These are phyloP conservation scores for Chrysogorgia sp. DNA, from an alignment of 92 coral and sea anemone genomes.

Conservation along the genomic window DNA sequence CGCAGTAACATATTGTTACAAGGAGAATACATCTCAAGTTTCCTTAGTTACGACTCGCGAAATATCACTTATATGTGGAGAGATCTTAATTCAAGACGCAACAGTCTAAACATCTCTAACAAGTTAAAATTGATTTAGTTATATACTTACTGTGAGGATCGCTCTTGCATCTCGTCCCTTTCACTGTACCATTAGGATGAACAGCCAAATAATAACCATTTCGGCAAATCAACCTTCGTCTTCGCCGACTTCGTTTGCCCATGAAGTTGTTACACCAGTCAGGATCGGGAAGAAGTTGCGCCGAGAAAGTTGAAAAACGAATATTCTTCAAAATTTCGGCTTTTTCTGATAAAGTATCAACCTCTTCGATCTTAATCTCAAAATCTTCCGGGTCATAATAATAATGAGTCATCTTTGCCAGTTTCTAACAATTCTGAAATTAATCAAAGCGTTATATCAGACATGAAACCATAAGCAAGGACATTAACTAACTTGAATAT, in stretches of 20 bases:
- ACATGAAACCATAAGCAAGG: not conserved
- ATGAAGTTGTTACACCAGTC: constrained; percentile 53
- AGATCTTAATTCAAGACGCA: not conserved
- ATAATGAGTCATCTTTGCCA: constrained; percentile 33
- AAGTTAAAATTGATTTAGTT: not conserved
- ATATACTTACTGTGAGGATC: constrained; percentile 70
- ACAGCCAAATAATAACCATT: constrained; percentile 73
- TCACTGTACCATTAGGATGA: constrained; percentile 75
- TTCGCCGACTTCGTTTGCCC: constrained; percentile 74
- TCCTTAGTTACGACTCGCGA: not conserved
- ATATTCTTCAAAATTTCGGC: constrained; percentile 41
- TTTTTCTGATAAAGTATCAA: constrained; percentile 46
- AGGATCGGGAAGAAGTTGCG: constrained; percentile 43
- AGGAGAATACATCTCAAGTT: not conserved
- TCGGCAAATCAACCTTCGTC: constrained; percentile 65
- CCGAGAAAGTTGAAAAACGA: constrained; percentile 43
- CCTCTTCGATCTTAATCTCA: constrained; percentile 50
- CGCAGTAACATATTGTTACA: too few relatives aligned
- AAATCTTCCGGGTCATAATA: constrained; percentile 48
- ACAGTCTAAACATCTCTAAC: constrained; percentile 1
- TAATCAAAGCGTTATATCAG: not conserved
- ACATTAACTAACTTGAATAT: too few relatives aligned
- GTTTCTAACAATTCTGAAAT: constrained; percentile 1
- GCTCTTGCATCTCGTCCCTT: constrained; percentile 68
- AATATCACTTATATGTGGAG: not conserved